Evolutionary conservation across 1,140 invertebrate species (phyloP).

Genomic region (Pomacea maculata): DNA sequence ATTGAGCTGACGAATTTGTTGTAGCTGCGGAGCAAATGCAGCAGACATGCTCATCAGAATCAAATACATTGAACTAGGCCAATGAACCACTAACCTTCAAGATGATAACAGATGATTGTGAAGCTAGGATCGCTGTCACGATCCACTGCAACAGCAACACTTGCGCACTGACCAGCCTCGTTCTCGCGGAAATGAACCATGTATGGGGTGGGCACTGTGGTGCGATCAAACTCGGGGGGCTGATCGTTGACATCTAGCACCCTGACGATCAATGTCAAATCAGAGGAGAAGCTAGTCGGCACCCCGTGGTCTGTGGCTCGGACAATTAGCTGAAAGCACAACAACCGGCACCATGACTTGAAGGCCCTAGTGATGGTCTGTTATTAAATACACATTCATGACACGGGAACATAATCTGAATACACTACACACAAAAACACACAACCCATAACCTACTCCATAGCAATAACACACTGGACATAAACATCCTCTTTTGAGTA

Average conservation of each 20-base stretch:
- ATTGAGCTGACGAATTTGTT: too few species aligned
- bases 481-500: not conserved
- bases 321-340: conserved; percentile 32
- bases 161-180: conserved; percentile 29
- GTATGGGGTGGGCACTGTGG: conserved; percentile 30
- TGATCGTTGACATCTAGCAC: conserved; percentile 51
- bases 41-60: too few species aligned
- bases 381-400: not conserved
- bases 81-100: conserved; percentile 39
- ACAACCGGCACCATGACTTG: not conserved
- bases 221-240: conserved; percentile 40
- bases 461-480: not conserved
- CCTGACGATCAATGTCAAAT: conserved; percentile 36
- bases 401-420: not conserved
- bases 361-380: too few species aligned
- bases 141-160: conserved; percentile 44
- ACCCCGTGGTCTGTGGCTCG: conserved; percentile 42
- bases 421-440: not conserved
- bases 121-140: conserved; percentile 40
- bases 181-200: conserved; percentile 36
- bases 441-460: not conserved
- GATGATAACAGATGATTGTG: conserved; percentile 49
- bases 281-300: conserved; percentile 15
- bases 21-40: too few species aligned
- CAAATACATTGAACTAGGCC: too few species aligned